A percentile compares a stretch with the other conserved stretches of the same genome.
Evolutionary conservation across 2,888 invertebrate species (phyloP).

Genomic region (Anorthoa munda): DNA sequence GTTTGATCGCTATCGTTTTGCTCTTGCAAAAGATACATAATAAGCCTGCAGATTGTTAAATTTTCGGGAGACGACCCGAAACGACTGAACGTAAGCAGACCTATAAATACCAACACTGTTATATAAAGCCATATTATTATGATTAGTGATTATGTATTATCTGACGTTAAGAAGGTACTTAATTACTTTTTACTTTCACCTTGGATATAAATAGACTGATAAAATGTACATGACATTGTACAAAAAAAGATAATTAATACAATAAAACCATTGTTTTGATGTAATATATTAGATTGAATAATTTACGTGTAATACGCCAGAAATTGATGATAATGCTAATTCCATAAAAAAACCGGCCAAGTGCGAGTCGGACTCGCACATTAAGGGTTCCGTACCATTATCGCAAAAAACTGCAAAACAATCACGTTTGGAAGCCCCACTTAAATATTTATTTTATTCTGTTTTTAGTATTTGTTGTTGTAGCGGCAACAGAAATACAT

Average conservation of each 20-base stretch:
- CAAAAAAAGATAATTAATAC: neutral
- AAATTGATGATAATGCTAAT: neutral
- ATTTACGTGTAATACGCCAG: neutral
- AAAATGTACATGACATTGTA: conserved; percentile 30
- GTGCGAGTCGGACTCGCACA: no score
- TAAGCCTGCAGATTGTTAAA: no score
- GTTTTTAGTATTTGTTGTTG: no score
- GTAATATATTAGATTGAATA: neutral
- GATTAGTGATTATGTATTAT: neutral
- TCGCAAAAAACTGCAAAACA: no score
- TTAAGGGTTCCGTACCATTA: no score
- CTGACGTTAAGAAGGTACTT: neutral
- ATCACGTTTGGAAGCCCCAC: no score
- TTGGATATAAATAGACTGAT: conserved; percentile 16
- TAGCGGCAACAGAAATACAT: no score
- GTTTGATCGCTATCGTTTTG: no score
- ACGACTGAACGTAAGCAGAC: no score
- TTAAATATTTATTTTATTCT: no score
- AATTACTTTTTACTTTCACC: conserved; percentile 15
- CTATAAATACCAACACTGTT: neutral
- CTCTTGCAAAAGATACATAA: no score
- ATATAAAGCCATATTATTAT: neutral
- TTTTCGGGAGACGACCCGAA: no score
- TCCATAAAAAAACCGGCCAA: neutral
- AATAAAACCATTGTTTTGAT: neutral